Percentiles rank a stretch among this genome's conserved stretches.
phyloP scores from a whole-genome alignment of 2,797 vertebrate genomes.

The Champsocephalus gunnari region DNA sequence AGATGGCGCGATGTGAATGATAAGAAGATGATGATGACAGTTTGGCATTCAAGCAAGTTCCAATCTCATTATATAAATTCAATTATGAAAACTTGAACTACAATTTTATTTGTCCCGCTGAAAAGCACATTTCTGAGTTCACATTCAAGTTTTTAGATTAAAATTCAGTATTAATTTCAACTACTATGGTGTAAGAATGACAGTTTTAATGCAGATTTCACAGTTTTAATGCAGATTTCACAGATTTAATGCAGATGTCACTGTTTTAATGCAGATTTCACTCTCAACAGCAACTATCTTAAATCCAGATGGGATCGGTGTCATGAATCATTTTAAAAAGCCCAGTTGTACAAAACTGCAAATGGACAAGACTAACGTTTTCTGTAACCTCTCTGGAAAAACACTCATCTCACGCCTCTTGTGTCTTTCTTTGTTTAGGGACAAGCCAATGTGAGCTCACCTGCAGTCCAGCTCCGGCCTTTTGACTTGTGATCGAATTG shows the following conservation, averaged over 20 bases:
- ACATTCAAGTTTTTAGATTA: background rate
- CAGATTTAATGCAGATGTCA: no score
- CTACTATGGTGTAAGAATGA: background rate
- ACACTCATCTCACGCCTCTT: slow-evolving; percentile 18
- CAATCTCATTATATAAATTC: background rate
- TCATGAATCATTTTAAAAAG: background rate
- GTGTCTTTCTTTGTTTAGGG: slow-evolving; percentile 24
- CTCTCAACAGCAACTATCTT: background rate
- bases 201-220: no score
- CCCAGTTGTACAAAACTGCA: background rate
- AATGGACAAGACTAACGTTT: background rate
- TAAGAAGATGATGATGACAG: background rate
- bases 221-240: no score
- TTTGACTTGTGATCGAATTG: slow-evolving; percentile 34
- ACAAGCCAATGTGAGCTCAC: slow-evolving; percentile 69
- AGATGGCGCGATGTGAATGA: background rate
- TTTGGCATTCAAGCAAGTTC: background rate
- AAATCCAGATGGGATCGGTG: background rate
- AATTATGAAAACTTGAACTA: background rate
- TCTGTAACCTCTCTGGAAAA: background rate
- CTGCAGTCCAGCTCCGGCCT: slow-evolving; percentile 45
- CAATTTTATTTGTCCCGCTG: background rate
- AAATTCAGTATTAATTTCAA: background rate
- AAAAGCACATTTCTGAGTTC: background rate
- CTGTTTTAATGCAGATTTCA: background rate